These are phyloP conservation scores for Ophioninae sp. DNA, from an alignment of 2,888 invertebrate genomes.

Conservation along the genomic window DNA sequence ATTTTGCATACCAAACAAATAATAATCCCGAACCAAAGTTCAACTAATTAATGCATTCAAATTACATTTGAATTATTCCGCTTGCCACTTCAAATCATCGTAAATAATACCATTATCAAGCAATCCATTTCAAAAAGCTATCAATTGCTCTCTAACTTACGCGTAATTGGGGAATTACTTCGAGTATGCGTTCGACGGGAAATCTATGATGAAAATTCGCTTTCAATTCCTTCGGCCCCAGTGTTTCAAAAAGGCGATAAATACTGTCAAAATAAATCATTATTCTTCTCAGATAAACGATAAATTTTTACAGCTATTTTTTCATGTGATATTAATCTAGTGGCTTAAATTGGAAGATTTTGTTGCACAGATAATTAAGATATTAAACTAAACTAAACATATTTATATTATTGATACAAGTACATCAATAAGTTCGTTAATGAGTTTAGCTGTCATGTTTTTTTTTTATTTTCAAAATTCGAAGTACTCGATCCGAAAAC, in stretches of 20 bases:
- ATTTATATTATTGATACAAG: too few species aligned
- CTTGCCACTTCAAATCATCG: background rate
- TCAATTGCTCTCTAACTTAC: conserved; percentile 79
- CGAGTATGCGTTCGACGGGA: conserved; percentile 82
- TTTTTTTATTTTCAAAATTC: too few species aligned
- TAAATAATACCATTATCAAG: background rate
- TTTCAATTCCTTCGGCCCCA: conserved; percentile 81
- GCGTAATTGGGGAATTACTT: conserved; percentile 86
- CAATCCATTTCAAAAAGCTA: background rate
- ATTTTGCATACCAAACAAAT: conserved; percentile 21
- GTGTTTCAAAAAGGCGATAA: conserved; percentile 83
- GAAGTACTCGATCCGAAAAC: too few species aligned
- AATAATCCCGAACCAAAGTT: conserved; percentile 8
- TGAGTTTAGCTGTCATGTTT: too few species aligned
- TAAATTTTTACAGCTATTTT: background rate
- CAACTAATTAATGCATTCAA: conserved; percentile 6
- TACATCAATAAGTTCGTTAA: too few species aligned
- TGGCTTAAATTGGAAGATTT: too few species aligned
- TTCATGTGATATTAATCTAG: background rate
- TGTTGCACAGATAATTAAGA: too few species aligned
- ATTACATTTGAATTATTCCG: conserved; percentile 23
- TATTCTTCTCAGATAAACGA: background rate
- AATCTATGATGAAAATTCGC: conserved; percentile 82
- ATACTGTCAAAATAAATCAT: conserved; percentile 80
- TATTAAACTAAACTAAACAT: too few species aligned